Base-by-base conservation (phyloP, 1,140 invertebrate genomes). In the Anastrepha ludens region DNA sequence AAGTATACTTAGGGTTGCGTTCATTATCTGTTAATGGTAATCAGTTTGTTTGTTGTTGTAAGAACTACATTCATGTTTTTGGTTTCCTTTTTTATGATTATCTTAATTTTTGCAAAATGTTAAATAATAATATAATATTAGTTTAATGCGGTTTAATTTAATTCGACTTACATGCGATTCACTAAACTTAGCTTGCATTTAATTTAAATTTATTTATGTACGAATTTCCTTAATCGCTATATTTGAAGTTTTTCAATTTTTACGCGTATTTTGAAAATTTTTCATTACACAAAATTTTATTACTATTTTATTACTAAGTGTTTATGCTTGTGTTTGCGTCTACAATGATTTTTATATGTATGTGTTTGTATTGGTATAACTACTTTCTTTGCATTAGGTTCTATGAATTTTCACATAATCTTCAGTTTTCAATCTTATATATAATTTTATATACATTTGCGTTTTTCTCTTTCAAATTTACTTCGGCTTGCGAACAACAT, bases 31-130 rank as follows among this genome's bases (percentile, higher is more conserved):
- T 11, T 6, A 8, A 44, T 41, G 67, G 11, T 44, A 47, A 47
- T 74, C 39, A 74, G 67, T 74, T 74, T 70, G 11, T 62, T 62
- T 70, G 11, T 62, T 62, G 17, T 62, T 70, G 13, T 44, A 44
- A 55, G 29, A 29, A 29, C 29, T 39, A 41, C 20, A 39, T 67
- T 20, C 13, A 11, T 29, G 17, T 20, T 3, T 67, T 67, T 67
- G 9, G 8, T 8, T 41, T 58, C 7, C 9, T 39, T 67, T 11
- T 67, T 39, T 15, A 41, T 67, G 65, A 6, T 67, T 67, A 67
- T 41, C 65, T 67, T 67, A 67, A 11, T 29, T 20, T 11, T 67
- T 41, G 13, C 39, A 29, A 39, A 39, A 39, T 67, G 65, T 15
- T 9, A 67, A 67, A 67, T 29, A 13, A 67, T 67, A n/a, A n/a